phyloP scores from a whole-genome alignment of 2,113 vertebrate species.

The Anguilla rostrata region DNA sequence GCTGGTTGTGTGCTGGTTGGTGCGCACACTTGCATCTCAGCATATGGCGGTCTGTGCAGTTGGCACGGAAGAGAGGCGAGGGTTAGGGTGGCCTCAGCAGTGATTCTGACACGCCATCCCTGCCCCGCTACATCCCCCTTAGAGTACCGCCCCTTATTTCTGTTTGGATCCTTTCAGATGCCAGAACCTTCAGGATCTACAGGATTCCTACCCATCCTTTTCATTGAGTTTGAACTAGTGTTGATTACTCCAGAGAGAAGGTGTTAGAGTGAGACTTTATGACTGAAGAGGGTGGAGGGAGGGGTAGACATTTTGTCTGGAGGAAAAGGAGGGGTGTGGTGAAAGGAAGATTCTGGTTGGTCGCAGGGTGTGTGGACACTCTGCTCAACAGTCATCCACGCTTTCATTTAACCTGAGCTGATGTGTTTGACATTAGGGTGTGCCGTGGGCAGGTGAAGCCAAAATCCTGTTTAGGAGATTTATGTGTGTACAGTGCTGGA shows the following conservation, averaged over 20 bases:
- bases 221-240: not conserved
- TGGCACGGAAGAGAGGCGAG: not conserved
- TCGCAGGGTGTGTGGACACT: too few species aligned
- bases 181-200: not conserved
- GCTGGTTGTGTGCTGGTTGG: too few species aligned
- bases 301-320: too few species aligned
- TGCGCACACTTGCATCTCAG: too few species aligned
- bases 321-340: too few species aligned
- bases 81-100: not conserved
- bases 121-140: not conserved
- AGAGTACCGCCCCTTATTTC: not conserved
- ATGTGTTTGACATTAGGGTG: too few species aligned
- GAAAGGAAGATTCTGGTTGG: too few species aligned
- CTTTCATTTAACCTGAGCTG: too few species aligned
- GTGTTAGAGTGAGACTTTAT: not conserved
- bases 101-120: not conserved
- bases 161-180: not conserved
- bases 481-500: too few species aligned
- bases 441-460: too few species aligned
- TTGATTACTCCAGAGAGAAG: not conserved
- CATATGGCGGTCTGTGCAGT: not conserved
- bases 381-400: too few species aligned
- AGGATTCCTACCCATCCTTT: not conserved
- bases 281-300: not conserved
- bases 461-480: too few species aligned